These are phyloP conservation scores for Pelodytes ibericus DNA, from an alignment of 2,797 vertebrate genomes.

Conservation along the genomic window DNA sequence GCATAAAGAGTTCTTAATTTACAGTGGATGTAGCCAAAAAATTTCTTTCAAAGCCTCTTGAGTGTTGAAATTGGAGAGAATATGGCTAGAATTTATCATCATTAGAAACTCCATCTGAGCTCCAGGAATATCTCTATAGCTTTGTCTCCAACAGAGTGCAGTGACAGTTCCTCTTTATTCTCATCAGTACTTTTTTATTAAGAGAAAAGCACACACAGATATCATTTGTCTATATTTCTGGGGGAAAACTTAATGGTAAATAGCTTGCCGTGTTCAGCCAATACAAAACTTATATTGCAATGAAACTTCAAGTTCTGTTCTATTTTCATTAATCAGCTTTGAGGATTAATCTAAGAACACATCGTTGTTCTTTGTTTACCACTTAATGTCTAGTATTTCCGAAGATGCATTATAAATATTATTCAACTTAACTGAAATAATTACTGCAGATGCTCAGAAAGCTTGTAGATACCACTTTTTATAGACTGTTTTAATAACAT, in stretches of 20 bases:
- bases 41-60: background rate
- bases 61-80: slow-evolving; percentile 2
- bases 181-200: slow-evolving; percentile 31
- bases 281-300: slow-evolving; percentile 1
- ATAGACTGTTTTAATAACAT: no score
- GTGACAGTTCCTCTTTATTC: slow-evolving; percentile 25
- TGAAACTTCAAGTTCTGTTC: background rate
- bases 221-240: slow-evolving; percentile 28
- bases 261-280: background rate
- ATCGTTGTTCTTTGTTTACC: background rate
- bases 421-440: no score
- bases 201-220: slow-evolving; percentile 2
- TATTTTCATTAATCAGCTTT: background rate
- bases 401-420: no score
- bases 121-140: background rate
- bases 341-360: background rate
- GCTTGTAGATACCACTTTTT: no score
- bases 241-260: slow-evolving; percentile 10
- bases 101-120: slow-evolving; percentile 16
- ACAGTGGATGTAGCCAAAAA: background rate
- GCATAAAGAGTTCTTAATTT: no score
- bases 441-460: no score
- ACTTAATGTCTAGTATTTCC: no score
- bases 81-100: slow-evolving; percentile 3
- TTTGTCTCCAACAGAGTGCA: background rate